Conservation (phyloP, 2,113 vertebrate species). For the Morone chrysops region DNA sequence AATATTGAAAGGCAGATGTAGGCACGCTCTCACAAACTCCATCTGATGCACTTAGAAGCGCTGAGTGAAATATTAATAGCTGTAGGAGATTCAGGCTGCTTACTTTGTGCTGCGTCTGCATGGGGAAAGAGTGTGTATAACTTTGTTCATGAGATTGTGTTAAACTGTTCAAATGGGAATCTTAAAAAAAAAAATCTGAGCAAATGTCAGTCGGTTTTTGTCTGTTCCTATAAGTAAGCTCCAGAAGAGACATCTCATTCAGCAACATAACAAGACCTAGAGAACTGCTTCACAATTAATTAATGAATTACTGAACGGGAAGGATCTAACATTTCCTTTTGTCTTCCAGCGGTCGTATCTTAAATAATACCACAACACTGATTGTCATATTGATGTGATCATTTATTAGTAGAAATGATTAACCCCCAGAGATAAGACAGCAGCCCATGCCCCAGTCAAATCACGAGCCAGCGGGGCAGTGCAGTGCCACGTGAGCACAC, state of each 20-base stretch:
- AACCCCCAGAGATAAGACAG: background rate
- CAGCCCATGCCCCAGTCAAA: conserved; percentile 40
- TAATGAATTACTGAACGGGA: background rate
- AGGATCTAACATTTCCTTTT: background rate
- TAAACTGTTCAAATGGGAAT: conserved; percentile 4
- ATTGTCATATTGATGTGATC: conserved; percentile 12
- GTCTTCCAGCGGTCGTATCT: background rate
- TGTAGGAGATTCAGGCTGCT: conserved; percentile 31
- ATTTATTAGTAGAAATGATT: conserved; percentile 8
- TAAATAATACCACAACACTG: background rate
- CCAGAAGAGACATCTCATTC: background rate
- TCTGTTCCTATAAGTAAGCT: background rate
- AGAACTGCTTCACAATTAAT: background rate
- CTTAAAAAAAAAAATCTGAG: conserved; percentile 20
- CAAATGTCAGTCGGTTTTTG: conserved; percentile 4
- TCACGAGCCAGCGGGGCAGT: conserved; percentile 19
- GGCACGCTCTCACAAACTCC: conserved; percentile 35
- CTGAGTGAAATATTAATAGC: conserved; percentile 76
- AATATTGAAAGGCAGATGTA: conserved; percentile 43
- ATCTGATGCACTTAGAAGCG: conserved; percentile 62
- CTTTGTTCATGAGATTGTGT: conserved; percentile 10
- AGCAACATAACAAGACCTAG: background rate
- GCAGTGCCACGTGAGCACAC: conserved; percentile 52
- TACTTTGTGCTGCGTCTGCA: conserved; percentile 10
- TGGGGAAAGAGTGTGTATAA: background rate